Evolutionary conservation across 2,113 vertebrate species (phyloP), one percentile per base, ranked within the genome.

Genomic region (Beaufortia kweichowensis): DNA sequence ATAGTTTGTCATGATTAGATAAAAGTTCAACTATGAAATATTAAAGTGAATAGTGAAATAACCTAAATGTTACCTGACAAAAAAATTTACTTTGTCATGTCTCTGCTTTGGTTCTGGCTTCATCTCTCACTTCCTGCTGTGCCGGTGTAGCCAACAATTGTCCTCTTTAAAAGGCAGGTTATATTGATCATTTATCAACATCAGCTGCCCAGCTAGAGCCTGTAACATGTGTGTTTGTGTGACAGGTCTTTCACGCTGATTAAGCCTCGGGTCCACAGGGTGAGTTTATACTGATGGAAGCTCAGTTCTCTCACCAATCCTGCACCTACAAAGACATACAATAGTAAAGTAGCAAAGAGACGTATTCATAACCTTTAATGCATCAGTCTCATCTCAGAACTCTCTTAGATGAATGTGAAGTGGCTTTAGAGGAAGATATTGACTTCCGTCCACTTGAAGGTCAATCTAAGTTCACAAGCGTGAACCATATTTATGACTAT

Each of bases 401-500:
- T 65, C 83, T 9, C 35, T 29, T 84, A 84, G 86, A 85, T 78
- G 61, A 84, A 68, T 64, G 83, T 79, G 79, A 85, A 83, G 83
- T 79, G 78, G 90, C 90, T 83, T 87, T 56, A 56, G 57, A 59
- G 39, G 73, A 86, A 80, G 60, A 86, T 90, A 86, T 84, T 87
- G 84, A 79, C 81, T 79, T 23, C 62, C 76, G 76, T 86, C 79
- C 46, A 60, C 84, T 88, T 81, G 73, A 85, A 84, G 86, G 78
- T 90, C 87, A 87, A 84, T 71, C 81, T 74, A 76, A 89, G 87
- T 87, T 84, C 88, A 86, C 81, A 86, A 80, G 82, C 85, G 78
- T 75, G 61, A 72, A 83, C 77, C 73, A 86, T 89, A 90, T 91
- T 91, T 90, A 87, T 89, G 85, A 90, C 90, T 31, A 80, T 79